Evolutionary conservation across 2,797 vertebrate species (phyloP), one percentile per base, ranked within the genome.

Genomic region (Scolopax rusticola): DNA sequence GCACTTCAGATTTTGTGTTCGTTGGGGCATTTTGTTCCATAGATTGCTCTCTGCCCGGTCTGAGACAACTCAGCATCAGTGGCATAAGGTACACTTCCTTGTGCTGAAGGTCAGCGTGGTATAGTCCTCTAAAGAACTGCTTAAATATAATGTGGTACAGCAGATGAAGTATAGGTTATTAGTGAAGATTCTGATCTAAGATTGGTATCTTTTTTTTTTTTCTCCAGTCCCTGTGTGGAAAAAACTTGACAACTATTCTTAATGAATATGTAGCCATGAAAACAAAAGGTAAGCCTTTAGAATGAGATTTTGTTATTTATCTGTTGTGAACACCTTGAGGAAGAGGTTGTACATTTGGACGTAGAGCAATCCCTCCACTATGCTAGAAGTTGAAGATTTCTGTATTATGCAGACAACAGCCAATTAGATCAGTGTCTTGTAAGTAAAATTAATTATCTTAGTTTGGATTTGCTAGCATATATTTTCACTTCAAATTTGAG

Each of bases 261-360:
- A 99, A 99, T 64, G 99, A 99, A 92, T 99, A 99, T 23, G 98
- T 99, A 91, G 98, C 99, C 89, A 98, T 98, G 95, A 99, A 99
- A 98, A 97, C 99, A 74, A 99, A 99, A 98, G 99, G 99, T 99
- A 97, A 98, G 98, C 53, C 74, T 61, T 87, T 47, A 67, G 50
- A 24, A 68, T 74, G 38, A 75, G 15, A 3, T 33, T 69, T 73
- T 17, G 13, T 79, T 83, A 25, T 38, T 61, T 80, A 23, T 51
- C 13, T 85, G 14, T 57, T 65, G 23, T 79, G 53, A 85, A 18
- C 24, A 65, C 15, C 10, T 50, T 82, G 33, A 86, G 56, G 24
- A 77, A 57, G 53, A 56, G 14, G 36, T 43, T 45, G 2, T 45
- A 36, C 36, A 36, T 20, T 20, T 32, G 28, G 11, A 45, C 20